A percentile compares a stretch with the other conserved stretches of the same genome.
These are phyloP conservation scores for Ciconia nigra DNA, from an alignment of 2,797 vertebrate species.

Conservation along the genomic window DNA sequence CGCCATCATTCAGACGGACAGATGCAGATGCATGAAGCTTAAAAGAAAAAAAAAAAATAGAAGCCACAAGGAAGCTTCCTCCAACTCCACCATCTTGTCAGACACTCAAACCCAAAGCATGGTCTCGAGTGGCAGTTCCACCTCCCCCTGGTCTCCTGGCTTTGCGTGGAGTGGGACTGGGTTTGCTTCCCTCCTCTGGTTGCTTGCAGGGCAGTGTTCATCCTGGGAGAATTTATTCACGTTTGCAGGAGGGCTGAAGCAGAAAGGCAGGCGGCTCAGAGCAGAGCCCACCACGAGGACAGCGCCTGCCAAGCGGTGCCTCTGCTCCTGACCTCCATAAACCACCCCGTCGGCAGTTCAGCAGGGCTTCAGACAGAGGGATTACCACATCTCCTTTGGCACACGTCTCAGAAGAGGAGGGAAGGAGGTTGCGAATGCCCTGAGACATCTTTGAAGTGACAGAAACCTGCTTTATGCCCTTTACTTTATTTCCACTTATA, in stretches of 20 bases:
- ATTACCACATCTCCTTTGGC: not conserved
- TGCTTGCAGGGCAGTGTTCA: accelerated
- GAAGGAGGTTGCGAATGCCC: not conserved
- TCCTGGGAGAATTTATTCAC: accelerated
- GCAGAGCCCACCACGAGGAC: not conserved
- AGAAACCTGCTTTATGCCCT: conserved; percentile 4
- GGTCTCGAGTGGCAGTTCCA: accelerated
- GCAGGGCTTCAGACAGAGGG: accelerated
- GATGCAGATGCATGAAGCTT: not conserved
- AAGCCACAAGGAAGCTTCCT: not conserved
- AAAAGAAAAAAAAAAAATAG: not conserved
- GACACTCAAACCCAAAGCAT: not conserved
- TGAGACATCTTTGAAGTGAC: not conserved
- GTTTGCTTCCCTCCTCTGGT: not conserved
- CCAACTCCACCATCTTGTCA: not conserved
- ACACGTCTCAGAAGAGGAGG: accelerated
- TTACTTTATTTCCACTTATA: conserved; percentile 3
- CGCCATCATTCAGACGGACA: not conserved
- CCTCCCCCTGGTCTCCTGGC: not conserved
- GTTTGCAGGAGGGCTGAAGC: not conserved
- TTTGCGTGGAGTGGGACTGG: accelerated
- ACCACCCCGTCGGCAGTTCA: not conserved
- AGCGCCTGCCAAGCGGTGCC: accelerated
- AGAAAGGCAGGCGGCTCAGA: accelerated
- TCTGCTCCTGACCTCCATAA: not conserved